Evolutionary conservation across 2,797 vertebrate species (phyloP).

Genomic region (Zalophus californianus): DNA sequence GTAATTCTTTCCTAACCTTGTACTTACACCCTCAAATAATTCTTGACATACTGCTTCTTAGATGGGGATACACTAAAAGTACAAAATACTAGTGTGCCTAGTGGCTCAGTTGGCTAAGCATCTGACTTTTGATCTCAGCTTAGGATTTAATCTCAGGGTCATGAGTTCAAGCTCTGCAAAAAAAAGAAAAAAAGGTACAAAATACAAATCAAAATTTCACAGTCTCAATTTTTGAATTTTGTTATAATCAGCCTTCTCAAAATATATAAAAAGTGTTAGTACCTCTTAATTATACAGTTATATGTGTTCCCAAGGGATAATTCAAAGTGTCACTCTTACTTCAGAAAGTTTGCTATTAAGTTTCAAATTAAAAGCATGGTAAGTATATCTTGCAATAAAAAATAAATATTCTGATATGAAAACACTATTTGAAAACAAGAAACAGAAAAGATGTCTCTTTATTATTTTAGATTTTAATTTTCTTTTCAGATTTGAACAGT

Average conservation of each 20-base stretch:
- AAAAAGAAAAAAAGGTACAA: not conserved
- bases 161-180: not conserved
- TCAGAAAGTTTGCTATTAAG: not conserved
- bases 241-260: conserved; percentile 57
- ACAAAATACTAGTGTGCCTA: not conserved
- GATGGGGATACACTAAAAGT: not conserved
- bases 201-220: conserved; percentile 57
- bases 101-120: not conserved
- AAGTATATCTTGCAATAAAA: not conserved
- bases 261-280: conserved; percentile 15
- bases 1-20: conserved; percentile 56
- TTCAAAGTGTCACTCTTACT: conserved; percentile 22
- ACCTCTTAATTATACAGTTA: not conserved
- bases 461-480: not conserved
- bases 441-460: not conserved
- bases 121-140: not conserved
- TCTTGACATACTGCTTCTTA: conserved; percentile 48
- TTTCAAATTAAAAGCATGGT: conserved; percentile 36
- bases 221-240: conserved; percentile 22
- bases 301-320: conserved; percentile 10
- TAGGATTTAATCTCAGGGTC: not conserved
- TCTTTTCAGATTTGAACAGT: not conserved
- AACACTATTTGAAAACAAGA: conserved; percentile 30
- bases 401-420: conserved; percentile 17
- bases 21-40: not conserved